Conservation (phyloP, 2,113 vertebrate species). For the Camelus bactrianus region DNA sequence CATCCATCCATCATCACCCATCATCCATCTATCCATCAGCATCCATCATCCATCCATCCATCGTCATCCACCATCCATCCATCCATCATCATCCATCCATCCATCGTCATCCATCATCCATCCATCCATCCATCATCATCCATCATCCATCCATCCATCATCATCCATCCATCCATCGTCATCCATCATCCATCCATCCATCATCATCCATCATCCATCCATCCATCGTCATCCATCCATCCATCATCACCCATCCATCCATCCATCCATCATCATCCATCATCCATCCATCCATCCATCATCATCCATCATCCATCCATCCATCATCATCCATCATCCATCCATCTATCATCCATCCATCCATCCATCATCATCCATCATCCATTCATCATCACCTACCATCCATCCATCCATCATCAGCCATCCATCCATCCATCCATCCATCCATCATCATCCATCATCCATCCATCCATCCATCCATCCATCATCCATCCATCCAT, state of each 20-base stretch:
- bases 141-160: no score
- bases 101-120: background rate
- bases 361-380: background rate
- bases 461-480: background rate
- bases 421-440: background rate
- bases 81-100: background rate
- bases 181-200: background rate
- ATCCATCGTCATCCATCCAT: no score
- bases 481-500: background rate
- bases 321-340: background rate
- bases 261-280: background rate
- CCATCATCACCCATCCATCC: background rate
- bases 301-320: background rate
- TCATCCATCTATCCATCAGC: background rate
- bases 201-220: background rate
- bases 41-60: no score
- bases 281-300: no score
- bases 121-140: background rate
- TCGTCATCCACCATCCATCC: no score
- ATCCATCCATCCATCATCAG: background rate
- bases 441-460: background rate
- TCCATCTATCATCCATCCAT: rapidly evolving
- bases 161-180: background rate
- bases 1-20: background rate
- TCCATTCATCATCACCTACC: no score